These are phyloP conservation scores for Mesitornis unicolor DNA, from an alignment of 2,113 vertebrate genomes.

Conservation along the genomic window DNA sequence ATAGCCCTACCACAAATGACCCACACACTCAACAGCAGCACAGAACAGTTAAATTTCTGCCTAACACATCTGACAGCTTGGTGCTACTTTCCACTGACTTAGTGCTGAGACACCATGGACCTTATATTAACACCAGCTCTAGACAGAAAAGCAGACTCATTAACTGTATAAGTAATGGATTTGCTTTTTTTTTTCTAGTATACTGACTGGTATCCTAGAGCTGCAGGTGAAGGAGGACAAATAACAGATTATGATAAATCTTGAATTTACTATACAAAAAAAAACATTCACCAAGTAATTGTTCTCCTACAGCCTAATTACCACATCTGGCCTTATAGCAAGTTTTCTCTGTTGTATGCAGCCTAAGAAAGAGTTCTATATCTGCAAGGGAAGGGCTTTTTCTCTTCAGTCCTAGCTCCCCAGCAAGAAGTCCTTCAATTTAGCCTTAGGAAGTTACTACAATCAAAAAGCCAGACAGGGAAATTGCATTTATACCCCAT, in stretches of 20 bases:
- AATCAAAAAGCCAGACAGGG: conserved; percentile 41
- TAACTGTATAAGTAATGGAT: background rate
- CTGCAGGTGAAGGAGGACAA: background rate
- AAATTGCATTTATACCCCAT: conserved; percentile 18
- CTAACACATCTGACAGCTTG: background rate
- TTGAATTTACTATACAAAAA: background rate
- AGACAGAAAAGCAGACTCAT: background rate
- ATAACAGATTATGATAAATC: background rate
- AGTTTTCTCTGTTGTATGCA: background rate
- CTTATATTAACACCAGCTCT: background rate
- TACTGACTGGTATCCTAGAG: background rate
- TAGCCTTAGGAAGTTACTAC: background rate
- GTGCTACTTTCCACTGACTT: background rate
- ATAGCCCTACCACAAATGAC: background rate
- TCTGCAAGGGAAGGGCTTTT: background rate
- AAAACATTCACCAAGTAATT: background rate
- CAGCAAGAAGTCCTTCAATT: conserved; percentile 55
- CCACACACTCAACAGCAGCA: background rate
- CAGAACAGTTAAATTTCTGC: background rate
- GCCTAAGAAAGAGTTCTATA: background rate
- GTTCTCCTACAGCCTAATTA: background rate
- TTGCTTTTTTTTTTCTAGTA: background rate
- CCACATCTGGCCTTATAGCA: background rate
- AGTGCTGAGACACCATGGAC: background rate
- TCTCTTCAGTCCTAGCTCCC: background rate